Evolutionary conservation across 2,888 invertebrate species (phyloP).

Genomic region (Kryphioiulus occultus): DNA sequence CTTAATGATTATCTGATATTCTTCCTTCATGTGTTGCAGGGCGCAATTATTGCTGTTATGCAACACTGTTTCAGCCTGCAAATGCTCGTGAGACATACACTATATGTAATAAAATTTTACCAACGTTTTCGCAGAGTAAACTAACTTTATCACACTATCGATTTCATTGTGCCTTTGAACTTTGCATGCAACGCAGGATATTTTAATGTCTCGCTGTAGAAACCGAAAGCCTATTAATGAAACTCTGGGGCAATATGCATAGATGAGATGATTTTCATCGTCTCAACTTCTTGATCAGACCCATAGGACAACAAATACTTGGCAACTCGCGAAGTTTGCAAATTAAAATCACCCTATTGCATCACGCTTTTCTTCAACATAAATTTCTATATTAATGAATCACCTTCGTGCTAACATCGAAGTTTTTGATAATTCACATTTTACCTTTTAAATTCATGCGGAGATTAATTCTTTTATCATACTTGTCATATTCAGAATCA

Average conservation of each 20-base stretch:
- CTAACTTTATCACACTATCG: background rate
- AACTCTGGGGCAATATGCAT: slow-evolving; percentile 18
- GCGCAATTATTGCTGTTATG: background rate
- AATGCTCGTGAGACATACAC: background rate
- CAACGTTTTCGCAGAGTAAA: background rate
- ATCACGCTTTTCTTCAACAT: background rate
- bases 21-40: background rate
- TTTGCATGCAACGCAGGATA: background rate
- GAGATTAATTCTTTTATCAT: too few species aligned
- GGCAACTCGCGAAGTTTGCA: background rate
- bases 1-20: slow-evolving; percentile 5
- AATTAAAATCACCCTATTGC: background rate
- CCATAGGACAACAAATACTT: background rate
- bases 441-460: too few species aligned
- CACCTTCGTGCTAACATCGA: background rate
- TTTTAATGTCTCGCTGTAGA: background rate
- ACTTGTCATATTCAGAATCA: too few species aligned
- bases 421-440: background rate
- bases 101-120: background rate
- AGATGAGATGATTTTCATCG: background rate
- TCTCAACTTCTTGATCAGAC: background rate
- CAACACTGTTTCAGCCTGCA: background rate
- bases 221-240: background rate
- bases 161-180: background rate
- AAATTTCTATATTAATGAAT: background rate